phyloP scores from a whole-genome alignment of 2,888 invertebrate genomes.

The Drosophila macrospina region DNA sequence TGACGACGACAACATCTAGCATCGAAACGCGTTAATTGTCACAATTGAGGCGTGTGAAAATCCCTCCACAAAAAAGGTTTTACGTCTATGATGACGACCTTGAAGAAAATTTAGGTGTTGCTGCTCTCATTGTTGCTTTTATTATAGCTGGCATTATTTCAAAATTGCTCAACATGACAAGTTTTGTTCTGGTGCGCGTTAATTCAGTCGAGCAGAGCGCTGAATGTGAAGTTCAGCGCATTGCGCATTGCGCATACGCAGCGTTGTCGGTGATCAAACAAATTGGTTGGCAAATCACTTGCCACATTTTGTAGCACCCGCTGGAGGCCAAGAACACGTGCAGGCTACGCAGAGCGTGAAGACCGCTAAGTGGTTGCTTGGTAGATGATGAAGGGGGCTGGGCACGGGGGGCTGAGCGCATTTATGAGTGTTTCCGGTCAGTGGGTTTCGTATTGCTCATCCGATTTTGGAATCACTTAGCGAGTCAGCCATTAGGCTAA shows the following conservation, averaged over 20 bases:
- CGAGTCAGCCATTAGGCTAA: conserved; percentile 60
- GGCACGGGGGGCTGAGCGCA: conserved; percentile 28
- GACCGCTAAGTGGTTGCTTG: conserved; percentile 47
- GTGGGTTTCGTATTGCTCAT: conserved; percentile 54
- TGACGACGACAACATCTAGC: conserved; percentile 38
- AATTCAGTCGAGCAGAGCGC: conserved; percentile 43
- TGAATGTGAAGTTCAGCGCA: conserved; percentile 42
- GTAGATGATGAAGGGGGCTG: neutral
- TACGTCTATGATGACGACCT: conserved; percentile 62
- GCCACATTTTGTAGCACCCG: conserved; percentile 44
- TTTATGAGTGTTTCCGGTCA: conserved; percentile 81
- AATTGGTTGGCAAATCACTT: conserved; percentile 56
- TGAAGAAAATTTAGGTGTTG: conserved; percentile 53
- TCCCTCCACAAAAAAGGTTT: conserved; percentile 47
- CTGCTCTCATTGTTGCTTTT: conserved; percentile 10
- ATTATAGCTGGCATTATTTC: conserved; percentile 57
- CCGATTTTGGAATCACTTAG: conserved; percentile 46
- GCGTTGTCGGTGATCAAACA: conserved; percentile 43
- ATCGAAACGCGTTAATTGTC: conserved; percentile 32
- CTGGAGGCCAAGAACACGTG: conserved; percentile 72
- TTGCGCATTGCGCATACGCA: conserved; percentile 57
- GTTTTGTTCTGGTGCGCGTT: conserved; percentile 58
- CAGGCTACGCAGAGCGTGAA: conserved; percentile 73
- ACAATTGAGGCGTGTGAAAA: conserved; percentile 81
- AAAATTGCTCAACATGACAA: conserved; percentile 60